phyloP scores from a whole-genome alignment of 2,797 vertebrate species.

The Chloroceryle inda region DNA sequence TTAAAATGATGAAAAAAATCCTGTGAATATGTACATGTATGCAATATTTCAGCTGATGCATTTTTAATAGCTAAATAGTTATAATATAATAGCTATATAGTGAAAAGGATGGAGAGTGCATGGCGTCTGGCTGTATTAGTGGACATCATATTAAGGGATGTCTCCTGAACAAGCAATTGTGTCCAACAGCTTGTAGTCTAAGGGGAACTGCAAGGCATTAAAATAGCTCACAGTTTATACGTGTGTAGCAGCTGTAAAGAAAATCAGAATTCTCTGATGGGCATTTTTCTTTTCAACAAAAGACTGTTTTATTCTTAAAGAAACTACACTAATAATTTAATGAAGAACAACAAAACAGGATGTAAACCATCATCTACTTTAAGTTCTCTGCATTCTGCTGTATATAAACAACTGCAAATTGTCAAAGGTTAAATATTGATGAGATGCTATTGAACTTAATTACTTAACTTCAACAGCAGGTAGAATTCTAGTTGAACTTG shows the following conservation, averaged over 20 bases:
- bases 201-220: not conserved
- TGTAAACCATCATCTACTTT: slow-evolving; percentile 23
- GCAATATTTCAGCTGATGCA: not conserved
- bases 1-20: not conserved
- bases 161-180: slow-evolving; percentile 10
- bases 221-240: slow-evolving; percentile 25
- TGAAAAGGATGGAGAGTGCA: not conserved
- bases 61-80: not conserved
- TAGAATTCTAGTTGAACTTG: slow-evolving; percentile 79
- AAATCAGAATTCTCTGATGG: not conserved
- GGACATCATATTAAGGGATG: not conserved
- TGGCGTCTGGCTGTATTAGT: not conserved
- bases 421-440: slow-evolving; percentile 28
- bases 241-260: not conserved
- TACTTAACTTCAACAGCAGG: slow-evolving; percentile 80
- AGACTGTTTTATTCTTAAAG: not conserved
- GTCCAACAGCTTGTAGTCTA: not conserved
- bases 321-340: slow-evolving; percentile 17
- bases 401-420: slow-evolving; percentile 30
- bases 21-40: not conserved
- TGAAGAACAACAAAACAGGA: not conserved
- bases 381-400: not conserved
- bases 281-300: not conserved
- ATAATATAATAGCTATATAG: not conserved
- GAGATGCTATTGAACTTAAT: slow-evolving; percentile 63